Base-by-base conservation (phyloP, 2,113 vertebrate genomes). In the Paedocypris sp. region DNA sequence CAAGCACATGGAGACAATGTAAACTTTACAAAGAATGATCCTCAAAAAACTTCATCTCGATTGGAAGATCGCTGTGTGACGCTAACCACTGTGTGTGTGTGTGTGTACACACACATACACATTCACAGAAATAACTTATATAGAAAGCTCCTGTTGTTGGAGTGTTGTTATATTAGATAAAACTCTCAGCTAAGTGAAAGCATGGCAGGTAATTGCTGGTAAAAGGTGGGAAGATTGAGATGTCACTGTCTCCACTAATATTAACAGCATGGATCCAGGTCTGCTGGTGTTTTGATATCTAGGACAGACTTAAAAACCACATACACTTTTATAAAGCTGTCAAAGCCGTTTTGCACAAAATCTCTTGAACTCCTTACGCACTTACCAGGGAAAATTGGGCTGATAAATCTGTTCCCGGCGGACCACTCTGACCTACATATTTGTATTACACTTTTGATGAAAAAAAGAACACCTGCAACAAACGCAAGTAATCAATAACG, bases 401-500 rank as follows among this genome's bases (percentile, higher is more conserved):
- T 25, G 18, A 48, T 41, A 18, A 57, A 39, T 28, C 41, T 28
- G 29, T 56, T 57, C 51, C 62, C 33, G 20, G 23, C n/a, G 4
- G 60, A 47, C 31, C 33, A 23, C 12, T 38, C 33, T 57, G 62
- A 57, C 51, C 51, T 54, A 64, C 15, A 48, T 64, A 36, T 48
- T 47, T 64, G 51, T 31, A 47, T 53, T 13, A 26, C 42, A 48
- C 13, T 16, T 41, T 45, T 13, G 2, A 32, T 22, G 13, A 29
- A 29, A 64, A 48, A 39, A 57, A 16, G 25, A 48, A 54, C 16
- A 64, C 62, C 62, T 64, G n/a, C 43, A 19, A 64, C 22, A 45
- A 57, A 48, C 62, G 38, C 42, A 13, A 36, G 51, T 57, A 56
- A 64, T 64, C 62, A 57, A 56, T 56, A 54, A 35, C 25, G 23